Base-by-base conservation (phyloP, 2,888 invertebrate species). In the Falcaria lacertinaria region DNA sequence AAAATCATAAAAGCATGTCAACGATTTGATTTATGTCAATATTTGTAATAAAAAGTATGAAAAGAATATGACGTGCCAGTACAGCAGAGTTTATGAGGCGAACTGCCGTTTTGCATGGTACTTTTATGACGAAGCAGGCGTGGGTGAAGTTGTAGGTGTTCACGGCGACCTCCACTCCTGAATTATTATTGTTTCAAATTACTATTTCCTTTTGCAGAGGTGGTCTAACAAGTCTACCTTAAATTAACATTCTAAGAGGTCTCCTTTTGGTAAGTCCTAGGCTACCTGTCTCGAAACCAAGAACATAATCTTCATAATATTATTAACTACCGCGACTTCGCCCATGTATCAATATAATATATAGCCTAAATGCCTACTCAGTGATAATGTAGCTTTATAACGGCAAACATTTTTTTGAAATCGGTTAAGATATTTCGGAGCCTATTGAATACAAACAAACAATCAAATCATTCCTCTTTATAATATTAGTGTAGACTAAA, bases 81-180 rank as follows among this genome's bases (percentile, higher is more conserved):
- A 60, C 62, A 60, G 54, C 51, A 58, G 77, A 65, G 69, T 62
- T 66, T 63, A 62, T 69, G 66, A 62, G 52, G 57, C 50, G 50
- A 56, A 84, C 82, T 85, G 81, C 62, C 64, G 69, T 57, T 64
- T 64, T 60, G 52, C 57, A 59, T 64, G 65, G 67, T 52, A 51
- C 50, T 72, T 71, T 76, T 76, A 80, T 77, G 70, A 76, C 68
- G 69, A 69, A 68, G 53, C 52, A 53, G 25, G 67, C 73, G 86
- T 85, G 80, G 86, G 85, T 66, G 74, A 64, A 35, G 42, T 47
- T 64, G 84, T 83, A 81, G 86, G 83, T 72, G 81, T 72, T 53
- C 48, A 54, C 60, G 60, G 55, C 59, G 64, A 54, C 69, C 69
- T 67, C 69, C 59, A 45, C 52, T 59, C 52, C 44, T 54, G 54